These are phyloP conservation scores for Limulus polyphemus DNA, from an alignment of 2,888 invertebrate genomes.

Conservation along the genomic window DNA sequence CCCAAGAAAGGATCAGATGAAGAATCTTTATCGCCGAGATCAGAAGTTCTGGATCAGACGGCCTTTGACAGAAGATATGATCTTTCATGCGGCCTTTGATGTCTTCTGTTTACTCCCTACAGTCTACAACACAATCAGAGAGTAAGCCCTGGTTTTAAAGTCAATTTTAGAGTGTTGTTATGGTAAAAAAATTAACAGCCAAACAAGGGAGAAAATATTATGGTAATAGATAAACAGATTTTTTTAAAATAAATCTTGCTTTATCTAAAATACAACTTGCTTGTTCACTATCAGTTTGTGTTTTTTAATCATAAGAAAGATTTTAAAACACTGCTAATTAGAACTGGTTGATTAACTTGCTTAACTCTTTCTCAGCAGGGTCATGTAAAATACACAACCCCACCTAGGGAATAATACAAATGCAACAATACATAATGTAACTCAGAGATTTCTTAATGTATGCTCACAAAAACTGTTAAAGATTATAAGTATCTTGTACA, in stretches of 20 bases:
- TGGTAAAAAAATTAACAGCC: neutral
- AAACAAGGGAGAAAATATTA: neutral
- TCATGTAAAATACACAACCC: no score
- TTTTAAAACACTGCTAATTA: no score
- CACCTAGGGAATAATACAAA: no score
- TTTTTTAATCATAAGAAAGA: slow-evolving; percentile 3
- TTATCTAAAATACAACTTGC: neutral
- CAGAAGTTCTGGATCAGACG: slow-evolving; percentile 66
- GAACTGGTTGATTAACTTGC: no score
- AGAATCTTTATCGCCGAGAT: slow-evolving; percentile 30
- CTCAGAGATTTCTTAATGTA: no score
- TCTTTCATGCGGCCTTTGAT: slow-evolving; percentile 78
- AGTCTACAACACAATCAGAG: slow-evolving; percentile 58
- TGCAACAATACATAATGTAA: no score
- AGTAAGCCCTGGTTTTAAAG: slow-evolving; percentile 37
- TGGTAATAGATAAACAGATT: no score
- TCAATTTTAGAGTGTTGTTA: no score
- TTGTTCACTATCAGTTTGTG: neutral
- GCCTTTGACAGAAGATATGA: slow-evolving; percentile 79
- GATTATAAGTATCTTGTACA: no score
- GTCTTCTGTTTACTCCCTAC: slow-evolving; percentile 72
- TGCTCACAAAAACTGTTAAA: no score
- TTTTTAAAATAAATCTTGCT: neutral
- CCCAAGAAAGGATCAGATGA: slow-evolving; percentile 70
- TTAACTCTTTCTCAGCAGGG: no score